phyloP scores from a whole-genome alignment of 1,140 invertebrate genomes.

The Ridgeia piscesae region DNA sequence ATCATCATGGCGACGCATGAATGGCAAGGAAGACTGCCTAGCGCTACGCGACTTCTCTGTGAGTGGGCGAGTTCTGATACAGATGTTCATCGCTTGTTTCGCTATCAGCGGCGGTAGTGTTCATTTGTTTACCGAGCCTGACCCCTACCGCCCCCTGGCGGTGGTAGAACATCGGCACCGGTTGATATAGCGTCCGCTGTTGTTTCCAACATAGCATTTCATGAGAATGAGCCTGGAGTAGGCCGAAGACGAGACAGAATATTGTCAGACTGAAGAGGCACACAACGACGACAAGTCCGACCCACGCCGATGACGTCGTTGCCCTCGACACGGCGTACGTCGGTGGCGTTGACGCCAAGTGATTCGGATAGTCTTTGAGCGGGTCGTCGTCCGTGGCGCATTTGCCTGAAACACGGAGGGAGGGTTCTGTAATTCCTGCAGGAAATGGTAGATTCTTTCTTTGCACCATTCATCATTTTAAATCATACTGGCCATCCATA shows the following conservation, averaged over 20 bases:
- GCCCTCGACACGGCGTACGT: neutral
- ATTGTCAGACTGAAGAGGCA: neutral
- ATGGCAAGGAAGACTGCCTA: neutral
- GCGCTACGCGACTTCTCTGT: neutral
- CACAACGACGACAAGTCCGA: neutral
- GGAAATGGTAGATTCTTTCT: no score
- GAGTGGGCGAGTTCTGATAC: neutral
- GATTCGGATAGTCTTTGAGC: neutral
- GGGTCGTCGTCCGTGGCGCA: neutral
- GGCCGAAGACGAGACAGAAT: constrained; percentile 14
- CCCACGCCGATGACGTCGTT: neutral
- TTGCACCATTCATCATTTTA: no score
- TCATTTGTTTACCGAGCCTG: neutral
- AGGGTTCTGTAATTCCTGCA: neutral
- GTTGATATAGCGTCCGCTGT: neutral
- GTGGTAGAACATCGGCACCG: constrained; percentile 20
- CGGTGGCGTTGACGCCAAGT: neutral
- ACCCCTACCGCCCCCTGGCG: neutral
- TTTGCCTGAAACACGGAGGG: neutral
- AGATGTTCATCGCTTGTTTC: neutral
- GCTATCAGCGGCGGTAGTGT: neutral
- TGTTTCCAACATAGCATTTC: constrained; percentile 20
- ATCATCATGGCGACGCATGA: neutral
- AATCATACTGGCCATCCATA: no score
- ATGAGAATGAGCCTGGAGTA: constrained; percentile 15